These are phyloP conservation scores for Microcebus ravelobensis DNA, from an alignment of 2,113 vertebrate species.

Conservation along the genomic window DNA sequence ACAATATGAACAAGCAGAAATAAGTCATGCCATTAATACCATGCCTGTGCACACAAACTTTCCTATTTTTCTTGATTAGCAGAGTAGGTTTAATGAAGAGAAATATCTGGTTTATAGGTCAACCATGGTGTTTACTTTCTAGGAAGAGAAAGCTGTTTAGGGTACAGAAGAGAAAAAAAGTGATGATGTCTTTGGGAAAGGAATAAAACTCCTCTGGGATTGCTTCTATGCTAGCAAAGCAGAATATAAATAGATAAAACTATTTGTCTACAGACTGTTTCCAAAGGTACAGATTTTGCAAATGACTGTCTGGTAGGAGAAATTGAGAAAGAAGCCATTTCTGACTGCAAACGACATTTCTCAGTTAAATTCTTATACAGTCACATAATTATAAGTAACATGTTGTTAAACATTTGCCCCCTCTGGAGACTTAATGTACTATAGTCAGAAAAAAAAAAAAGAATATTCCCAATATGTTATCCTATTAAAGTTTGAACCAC, in stretches of 20 bases:
- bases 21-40: constrained; percentile 74
- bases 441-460: background rate
- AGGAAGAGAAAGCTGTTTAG: constrained; percentile 30
- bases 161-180: background rate
- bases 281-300: constrained; percentile 25
- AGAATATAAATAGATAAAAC: constrained; percentile 41
- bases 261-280: constrained; percentile 39
- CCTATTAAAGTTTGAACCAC: constrained; percentile 31
- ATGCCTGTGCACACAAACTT: background rate
- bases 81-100: constrained; percentile 17
- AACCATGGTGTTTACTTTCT: constrained; percentile 45
- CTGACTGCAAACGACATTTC: constrained; percentile 60
- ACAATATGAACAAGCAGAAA: constrained; percentile 73
- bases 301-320: constrained; percentile 27
- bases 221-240: background rate
- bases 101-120: constrained; percentile 26
- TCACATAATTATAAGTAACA: constrained; percentile 57
- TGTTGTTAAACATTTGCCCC: constrained; percentile 69
- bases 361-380: constrained; percentile 33
- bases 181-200: constrained; percentile 28
- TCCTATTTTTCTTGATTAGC: constrained; percentile 40
- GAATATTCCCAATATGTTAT: background rate
- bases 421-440: constrained; percentile 70
- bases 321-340: constrained; percentile 43
- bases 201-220: background rate